These are phyloP conservation scores for Drosophila obscura DNA, from an alignment of 1,140 invertebrate genomes.

Conservation along the genomic window DNA sequence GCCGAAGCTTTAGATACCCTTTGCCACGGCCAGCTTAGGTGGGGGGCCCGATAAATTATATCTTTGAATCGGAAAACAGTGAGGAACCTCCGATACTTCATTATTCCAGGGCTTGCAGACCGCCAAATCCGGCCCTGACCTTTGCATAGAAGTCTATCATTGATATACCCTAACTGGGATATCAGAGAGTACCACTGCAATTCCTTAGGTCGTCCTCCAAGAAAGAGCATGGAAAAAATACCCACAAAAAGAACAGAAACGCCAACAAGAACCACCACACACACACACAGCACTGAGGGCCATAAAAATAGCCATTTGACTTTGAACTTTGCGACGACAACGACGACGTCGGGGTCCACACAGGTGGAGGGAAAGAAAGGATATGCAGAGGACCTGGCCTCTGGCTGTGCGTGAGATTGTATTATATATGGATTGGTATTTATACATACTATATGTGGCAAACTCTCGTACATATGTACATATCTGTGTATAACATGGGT, in stretches of 20 bases:
- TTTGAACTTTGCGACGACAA: constrained; percentile 66
- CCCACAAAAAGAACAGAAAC: constrained; percentile 31
- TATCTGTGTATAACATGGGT: constrained; percentile 28
- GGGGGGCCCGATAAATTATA: too few species aligned
- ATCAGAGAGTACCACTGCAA: background rate
- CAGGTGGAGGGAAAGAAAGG: constrained; percentile 41
- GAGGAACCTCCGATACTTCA: too few species aligned
- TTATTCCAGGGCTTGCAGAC: background rate
- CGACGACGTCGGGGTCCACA: constrained; percentile 3
- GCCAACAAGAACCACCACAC: constrained; percentile 13
- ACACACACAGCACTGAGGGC: constrained; percentile 42
- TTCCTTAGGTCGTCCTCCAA: background rate
- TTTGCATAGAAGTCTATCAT: background rate
- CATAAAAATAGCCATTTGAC: constrained; percentile 67
- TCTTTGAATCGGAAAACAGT: too few species aligned
- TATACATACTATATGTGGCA: constrained; percentile 24
- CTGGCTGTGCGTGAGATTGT: constrained; percentile 42
- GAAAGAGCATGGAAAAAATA: constrained; percentile 33
- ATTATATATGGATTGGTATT: constrained; percentile 46
- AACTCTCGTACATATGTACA: constrained; percentile 5
- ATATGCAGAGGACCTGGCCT: constrained; percentile 26
- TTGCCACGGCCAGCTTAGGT: too few species aligned
- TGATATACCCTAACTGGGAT: background rate
- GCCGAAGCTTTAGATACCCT: constrained; percentile 24
- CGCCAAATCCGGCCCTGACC: background rate